A percentile compares a stretch with the other conserved stretches of the same genome.
Conservation (phyloP, 2,797 vertebrate genomes). For the Threskiornis aethiopicus region DNA sequence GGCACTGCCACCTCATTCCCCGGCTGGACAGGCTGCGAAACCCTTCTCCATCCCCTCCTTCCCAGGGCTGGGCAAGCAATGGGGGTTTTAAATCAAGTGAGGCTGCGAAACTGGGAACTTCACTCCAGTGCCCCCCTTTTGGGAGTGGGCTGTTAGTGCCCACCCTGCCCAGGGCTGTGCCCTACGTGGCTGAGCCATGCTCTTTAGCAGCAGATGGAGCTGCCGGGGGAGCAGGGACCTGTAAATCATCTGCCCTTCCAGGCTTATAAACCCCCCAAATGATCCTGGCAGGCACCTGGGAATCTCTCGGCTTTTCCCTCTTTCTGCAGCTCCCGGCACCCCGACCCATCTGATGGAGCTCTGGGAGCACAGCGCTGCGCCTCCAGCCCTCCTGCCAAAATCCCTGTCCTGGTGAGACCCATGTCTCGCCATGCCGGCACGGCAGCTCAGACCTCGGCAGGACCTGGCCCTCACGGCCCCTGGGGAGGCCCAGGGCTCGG, state of each 20-base stretch:
- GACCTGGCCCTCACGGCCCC: not conserved
- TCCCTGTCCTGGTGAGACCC: not conserved
- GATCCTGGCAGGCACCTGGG: not conserved
- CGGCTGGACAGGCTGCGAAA: not conserved
- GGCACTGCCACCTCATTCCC: not conserved
- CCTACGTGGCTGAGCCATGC: not conserved
- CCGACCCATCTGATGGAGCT: not conserved
- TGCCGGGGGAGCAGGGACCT: not conserved
- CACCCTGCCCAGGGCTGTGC: not conserved
- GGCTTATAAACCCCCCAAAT: not conserved
- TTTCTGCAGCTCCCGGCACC: not conserved
- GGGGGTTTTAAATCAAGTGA: not conserved
- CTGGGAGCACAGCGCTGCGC: not conserved
- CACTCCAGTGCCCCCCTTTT: not conserved
- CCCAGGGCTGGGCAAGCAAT: not conserved
- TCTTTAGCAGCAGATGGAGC: not conserved
- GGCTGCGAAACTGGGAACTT: not conserved
- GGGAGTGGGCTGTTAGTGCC: not conserved
- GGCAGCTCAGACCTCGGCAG: not conserved
- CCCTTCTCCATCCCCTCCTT: not conserved
- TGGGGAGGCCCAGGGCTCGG: not conserved
- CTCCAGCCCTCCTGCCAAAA: not conserved
- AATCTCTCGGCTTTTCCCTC: not conserved
- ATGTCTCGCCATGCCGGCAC: rapidly evolving
- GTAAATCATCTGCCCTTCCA: not conserved